Evolutionary conservation across 2,888 invertebrate genomes (phyloP), one percentile per base, ranked within the genome.

Genomic region (Eupithecia inturbata): DNA sequence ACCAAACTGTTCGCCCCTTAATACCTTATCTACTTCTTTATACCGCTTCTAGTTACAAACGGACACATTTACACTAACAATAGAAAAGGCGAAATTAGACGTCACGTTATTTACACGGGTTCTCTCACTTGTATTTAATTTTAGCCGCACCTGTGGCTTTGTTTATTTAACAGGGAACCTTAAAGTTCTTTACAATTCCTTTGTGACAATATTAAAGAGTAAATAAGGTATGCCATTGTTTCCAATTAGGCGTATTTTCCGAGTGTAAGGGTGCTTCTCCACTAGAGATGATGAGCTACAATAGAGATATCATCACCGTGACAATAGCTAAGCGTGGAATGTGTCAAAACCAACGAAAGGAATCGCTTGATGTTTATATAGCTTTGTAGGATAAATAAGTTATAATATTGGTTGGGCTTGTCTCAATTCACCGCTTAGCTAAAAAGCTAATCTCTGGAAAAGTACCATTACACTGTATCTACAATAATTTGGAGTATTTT

Each of bases 121-220:
- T 82, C 83, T 84, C 84, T 83, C 81, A 76, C 72, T 75, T 81
- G 85, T 86, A 87, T 92, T 91, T 89, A 91, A 90, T 91, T 89
- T 86, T 77, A 81, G 80, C 83, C 82, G 82, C 92, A 92, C 91
- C 92, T 92, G 92, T 87, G 90, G 89, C 88, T 86, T 88, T 91
- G 89, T 92, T 91, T 92, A 91, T 92, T 88, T 83, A 80, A 78
- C 77, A 81, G 87, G 88, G 83, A 83, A 84, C 82, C 81, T 78
- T 85, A 87, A 87, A 84, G 84, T 83, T 85, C 62, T 73, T 73
- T 69, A 73, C 73, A 76, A 71, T 73, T 73, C 68, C 68, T 73
- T 76, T 73, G 71, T 71, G 67, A 73, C 69, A 68, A 67, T 70
- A 70, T 72, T 67, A 49, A 60, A 49, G 68, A 31, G 71, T 67